phyloP scores from a whole-genome alignment of 2,113 vertebrate genomes.

The Leiothrix lutea region DNA sequence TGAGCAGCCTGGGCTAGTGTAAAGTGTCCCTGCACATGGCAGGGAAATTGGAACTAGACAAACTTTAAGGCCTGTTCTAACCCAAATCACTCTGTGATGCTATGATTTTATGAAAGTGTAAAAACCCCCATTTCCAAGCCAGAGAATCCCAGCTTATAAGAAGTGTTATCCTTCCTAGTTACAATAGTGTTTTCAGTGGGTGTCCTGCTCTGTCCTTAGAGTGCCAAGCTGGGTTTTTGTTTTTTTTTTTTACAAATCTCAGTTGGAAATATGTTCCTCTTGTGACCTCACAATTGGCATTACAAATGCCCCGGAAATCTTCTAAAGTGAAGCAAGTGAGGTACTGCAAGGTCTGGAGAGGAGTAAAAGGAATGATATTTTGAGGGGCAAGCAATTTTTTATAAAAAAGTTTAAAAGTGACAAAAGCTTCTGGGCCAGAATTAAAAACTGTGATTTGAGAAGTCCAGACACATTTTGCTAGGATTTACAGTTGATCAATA shows the following conservation, averaged over 20 bases:
- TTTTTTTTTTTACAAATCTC: background rate
- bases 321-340: background rate
- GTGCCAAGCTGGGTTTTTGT: background rate
- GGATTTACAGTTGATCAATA: background rate
- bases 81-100: background rate
- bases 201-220: background rate
- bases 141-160: background rate
- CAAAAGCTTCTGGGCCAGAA: background rate
- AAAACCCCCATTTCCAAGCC: background rate
- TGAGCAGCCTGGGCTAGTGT: background rate
- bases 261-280: background rate
- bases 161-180: background rate
- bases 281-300: background rate
- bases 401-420: background rate
- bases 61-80: background rate
- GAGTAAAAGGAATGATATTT: background rate
- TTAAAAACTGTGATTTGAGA: background rate
- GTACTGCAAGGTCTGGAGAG: background rate
- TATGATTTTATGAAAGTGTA: background rate
- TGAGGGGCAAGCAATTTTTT: background rate
- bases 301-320: background rate
- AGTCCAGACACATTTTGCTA: background rate
- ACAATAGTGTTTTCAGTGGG: background rate
- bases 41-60: background rate
- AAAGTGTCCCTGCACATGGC: background rate